Conservation (phyloP, 2,797 vertebrate species). For the Pseudomugil tenellus region DNA sequence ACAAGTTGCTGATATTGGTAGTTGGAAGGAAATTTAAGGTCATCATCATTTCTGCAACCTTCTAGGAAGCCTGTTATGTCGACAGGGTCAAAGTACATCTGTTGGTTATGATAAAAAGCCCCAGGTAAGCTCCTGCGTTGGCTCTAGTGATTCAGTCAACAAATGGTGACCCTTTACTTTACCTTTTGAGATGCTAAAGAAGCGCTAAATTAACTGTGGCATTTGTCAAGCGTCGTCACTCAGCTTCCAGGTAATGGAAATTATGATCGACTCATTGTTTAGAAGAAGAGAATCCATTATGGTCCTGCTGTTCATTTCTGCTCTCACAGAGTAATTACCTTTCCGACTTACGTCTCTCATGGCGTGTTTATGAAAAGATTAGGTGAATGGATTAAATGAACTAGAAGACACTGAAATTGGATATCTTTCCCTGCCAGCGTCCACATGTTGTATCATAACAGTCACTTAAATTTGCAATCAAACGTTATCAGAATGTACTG, state of each 20-base stretch:
- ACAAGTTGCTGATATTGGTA: neutral
- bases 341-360: conserved; percentile 35
- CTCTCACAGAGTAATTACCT: conserved; percentile 62
- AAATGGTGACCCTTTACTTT: neutral
- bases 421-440: conserved; percentile 31
- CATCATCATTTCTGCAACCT: neutral
- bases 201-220: conserved; percentile 21
- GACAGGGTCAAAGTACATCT: neutral
- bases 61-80: neutral
- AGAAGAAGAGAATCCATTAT: conserved; percentile 58
- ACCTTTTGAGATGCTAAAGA: conserved; percentile 3
- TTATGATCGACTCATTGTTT: conserved; percentile 54
- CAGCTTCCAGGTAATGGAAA: conserved; percentile 51
- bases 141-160: neutral
- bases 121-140: neutral
- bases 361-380: conserved; percentile 59
- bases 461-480: conserved; percentile 35
- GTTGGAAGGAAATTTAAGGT: neutral
- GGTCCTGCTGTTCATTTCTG: conserved; percentile 47
- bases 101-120: neutral
- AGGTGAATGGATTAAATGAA: conserved; percentile 60
- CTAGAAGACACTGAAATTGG: conserved; percentile 50
- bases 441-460: conserved; percentile 22
- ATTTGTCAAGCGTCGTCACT: conserved; percentile 38
- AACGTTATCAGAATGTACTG: conserved; percentile 39